Evolutionary conservation across 2,888 invertebrate species (phyloP).

Genomic region (Pandemis corylana): DNA sequence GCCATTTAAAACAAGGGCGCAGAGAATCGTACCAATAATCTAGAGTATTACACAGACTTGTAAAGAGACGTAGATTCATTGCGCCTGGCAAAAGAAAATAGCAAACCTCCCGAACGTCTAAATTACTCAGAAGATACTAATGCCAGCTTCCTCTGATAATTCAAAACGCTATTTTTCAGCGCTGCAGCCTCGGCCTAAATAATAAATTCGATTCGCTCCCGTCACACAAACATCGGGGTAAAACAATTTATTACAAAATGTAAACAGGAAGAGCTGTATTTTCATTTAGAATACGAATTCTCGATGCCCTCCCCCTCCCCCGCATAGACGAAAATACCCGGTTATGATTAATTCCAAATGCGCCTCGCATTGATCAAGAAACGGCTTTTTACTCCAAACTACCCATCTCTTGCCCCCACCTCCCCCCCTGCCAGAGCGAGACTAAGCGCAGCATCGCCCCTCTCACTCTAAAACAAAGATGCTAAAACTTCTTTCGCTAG

Average conservation of each 20-base stretch:
- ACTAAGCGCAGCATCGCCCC: slow-evolving; percentile 78
- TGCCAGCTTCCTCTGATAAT: slow-evolving; percentile 19
- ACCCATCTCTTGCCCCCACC: slow-evolving; percentile 66
- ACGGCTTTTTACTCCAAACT: slow-evolving; percentile 84
- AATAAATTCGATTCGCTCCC: slow-evolving; percentile 61
- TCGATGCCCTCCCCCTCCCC: slow-evolving; percentile 64
- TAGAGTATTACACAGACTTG: background rate
- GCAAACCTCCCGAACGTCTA: background rate
- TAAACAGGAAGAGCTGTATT: slow-evolving; percentile 84
- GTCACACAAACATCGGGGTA: slow-evolving; percentile 76
- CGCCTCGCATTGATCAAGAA: slow-evolving; percentile 85
- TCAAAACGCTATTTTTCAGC: slow-evolving; percentile 25
- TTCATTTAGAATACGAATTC: slow-evolving; percentile 85
- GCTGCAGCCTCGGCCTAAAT: slow-evolving; percentile 55
- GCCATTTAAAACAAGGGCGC: background rate
- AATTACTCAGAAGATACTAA: slow-evolving; percentile 12
- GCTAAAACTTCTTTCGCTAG: slow-evolving; percentile 86
- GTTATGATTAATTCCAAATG: slow-evolving; percentile 85
- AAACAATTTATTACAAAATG: slow-evolving; percentile 85
- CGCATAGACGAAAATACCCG: slow-evolving; percentile 83
- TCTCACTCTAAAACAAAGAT: slow-evolving; percentile 85
- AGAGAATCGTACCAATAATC: background rate
- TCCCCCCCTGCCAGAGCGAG: slow-evolving; percentile 68
- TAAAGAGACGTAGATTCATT: background rate
- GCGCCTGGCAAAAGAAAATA: slow-evolving; percentile 15